Base-by-base conservation (phyloP, 2,113 vertebrate genomes). In the Eira barbara region DNA sequence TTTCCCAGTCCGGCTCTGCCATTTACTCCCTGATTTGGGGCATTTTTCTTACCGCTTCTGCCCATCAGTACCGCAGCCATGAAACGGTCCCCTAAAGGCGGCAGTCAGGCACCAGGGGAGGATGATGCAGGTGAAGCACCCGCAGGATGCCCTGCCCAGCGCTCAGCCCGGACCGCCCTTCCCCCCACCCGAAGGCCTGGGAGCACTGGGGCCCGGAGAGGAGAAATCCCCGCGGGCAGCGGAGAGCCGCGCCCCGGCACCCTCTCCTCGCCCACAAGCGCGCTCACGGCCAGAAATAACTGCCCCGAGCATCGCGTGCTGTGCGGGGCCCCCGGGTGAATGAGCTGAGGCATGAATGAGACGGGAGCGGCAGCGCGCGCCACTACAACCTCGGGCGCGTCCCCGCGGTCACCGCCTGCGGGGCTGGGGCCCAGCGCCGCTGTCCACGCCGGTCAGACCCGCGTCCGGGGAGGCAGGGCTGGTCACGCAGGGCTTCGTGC, bases 291-390 rank as follows among this genome's bases (percentile, higher is more conserved):
- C 95, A 97, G 95, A 95, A 96, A 95, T 97, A 96, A 86, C 49
- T 57, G 81, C 85, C 80, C 42, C 63, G 71, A 55, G 1, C 79
- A 90, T 81, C 39, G 73, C 39, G 69, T 47, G 63, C 31, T 90
- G 57, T 23, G 57, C 57, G 82, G 89, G 7, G 3, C 74, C 0
- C 67, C 39, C 2, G 36, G 74, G 80, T 97, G 97, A 97, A 97
- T 97, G 97, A 92, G 94, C 92, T 23, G 69, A 87, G 0, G 90
- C 87, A 90, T 98, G 97, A 97, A 98, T 98, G 96, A 55, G 96
- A 65, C 80, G 20, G 91, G 55, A 45, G 87, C 25, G 1, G 61
- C 52, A 3, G 27, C 52, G 78, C 23, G 94, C 61, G 82, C 23
- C 1, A 29, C 94, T 97, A 95, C 97, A 95, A 96, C 79, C 1